These are phyloP conservation scores for Cheilosia variabilis DNA, from an alignment of 2,888 invertebrate species.

Conservation along the genomic window DNA sequence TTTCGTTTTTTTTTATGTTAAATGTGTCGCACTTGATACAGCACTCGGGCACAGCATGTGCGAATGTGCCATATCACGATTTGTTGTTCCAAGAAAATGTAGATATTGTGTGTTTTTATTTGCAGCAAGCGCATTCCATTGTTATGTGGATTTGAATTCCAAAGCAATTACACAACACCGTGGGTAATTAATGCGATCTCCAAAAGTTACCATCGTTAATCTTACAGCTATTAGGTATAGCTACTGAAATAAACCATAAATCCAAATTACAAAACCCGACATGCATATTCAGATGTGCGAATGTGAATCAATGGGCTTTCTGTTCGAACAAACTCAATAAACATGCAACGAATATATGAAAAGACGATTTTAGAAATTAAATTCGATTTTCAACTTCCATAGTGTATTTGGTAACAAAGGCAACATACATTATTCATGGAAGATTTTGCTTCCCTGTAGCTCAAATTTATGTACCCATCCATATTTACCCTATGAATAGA, in stretches of 20 bases:
- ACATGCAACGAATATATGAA: not conserved
- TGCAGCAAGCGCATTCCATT: not conserved
- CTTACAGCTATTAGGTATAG: not conserved
- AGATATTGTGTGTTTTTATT: not conserved
- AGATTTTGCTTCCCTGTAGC: too few relatives aligned
- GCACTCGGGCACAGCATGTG: conserved; percentile 1
- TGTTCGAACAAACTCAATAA: not conserved
- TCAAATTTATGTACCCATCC: too few relatives aligned
- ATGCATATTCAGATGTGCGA: not conserved
- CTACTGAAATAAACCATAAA: not conserved
- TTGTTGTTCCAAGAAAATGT: conserved; percentile 4
- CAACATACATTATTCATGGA: conserved; percentile 8
- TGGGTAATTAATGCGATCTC: conserved; percentile 2
- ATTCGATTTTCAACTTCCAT: not conserved
- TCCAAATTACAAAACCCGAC: not conserved
- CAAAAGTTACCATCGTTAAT: not conserved
- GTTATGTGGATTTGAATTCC: not conserved
- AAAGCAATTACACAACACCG: not conserved
- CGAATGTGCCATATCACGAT: conserved; percentile 62
- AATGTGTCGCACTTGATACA: conserved; percentile 60
- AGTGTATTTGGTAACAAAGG: not conserved
- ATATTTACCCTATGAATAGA: too few relatives aligned
- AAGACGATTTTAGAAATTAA: not conserved
- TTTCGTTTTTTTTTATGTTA: conserved; percentile 18
- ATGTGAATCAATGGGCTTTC: not conserved